Base-by-base conservation (phyloP, 2,797 vertebrate genomes). In the Naso thynnoides region DNA sequence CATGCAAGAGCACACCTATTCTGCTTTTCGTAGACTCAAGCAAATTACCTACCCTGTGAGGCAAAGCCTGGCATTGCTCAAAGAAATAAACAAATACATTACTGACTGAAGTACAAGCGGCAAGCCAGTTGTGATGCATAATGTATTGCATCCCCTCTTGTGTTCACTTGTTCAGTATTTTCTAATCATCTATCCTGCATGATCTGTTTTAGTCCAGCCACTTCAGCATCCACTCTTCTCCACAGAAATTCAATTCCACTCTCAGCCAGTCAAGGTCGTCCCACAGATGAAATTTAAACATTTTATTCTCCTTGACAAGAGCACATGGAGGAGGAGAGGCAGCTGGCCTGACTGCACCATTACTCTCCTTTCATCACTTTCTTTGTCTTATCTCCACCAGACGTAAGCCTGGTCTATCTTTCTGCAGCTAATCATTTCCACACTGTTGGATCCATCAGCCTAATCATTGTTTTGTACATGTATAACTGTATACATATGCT, bases 241-340 rank as follows among this genome's bases (percentile, higher is more conserved):
- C 50, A 31, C 78, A 69, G 75, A 79, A 86, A 88, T 90, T 36
- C 69, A 89, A 90, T 91, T 79, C 86, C 77, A 19, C 70, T 81
- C 75, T 79, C 76, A 66, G 73, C 68, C 52, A 68, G 83, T 86
- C 86, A 90, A 91, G 89, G 89, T 91, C 82, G 8, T 55, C 65
- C 62, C 75, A 10, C 57, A 61, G 79, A 88, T 86, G 84, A 87
- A 84, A 91, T 88, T 83, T 78, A 81, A 81, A 86, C 83, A 84
- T 89, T 78, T 87, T 68, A 84, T 75, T 87, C 80, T 83, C 74
- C 78, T 86, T 55, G 71, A 54, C 39, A 23, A 76, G 78, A 55
- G 66, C 54, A 47, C 73, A 41, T 3, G 67, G 58, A 67, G 65
- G 54, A 36, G 31, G 45, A 33, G 58, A 61, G 68, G 70, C 76